Base-by-base conservation (phyloP, 2,113 vertebrate genomes). In the Rhombomys opimus region DNA sequence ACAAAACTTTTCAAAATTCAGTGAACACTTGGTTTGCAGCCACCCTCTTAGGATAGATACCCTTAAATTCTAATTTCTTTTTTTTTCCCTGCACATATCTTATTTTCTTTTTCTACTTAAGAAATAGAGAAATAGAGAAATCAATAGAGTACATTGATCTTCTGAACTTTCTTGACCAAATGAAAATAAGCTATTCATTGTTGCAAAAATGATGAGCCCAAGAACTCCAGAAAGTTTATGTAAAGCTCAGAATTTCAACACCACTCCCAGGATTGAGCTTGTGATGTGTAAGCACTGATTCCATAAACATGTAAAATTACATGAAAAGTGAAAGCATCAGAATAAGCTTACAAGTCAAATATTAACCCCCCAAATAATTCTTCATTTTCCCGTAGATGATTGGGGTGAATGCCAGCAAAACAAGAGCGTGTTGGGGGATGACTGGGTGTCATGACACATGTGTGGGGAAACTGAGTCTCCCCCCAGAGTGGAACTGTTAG, bases 161-260 rank as follows among this genome's bases (percentile, higher is more conserved):
- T 87, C 35, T 38, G 54, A 22, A 86, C 67, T 73, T 41, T 91
- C 38, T 77, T 41, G 0, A 73, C 7, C 68, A 81, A 77, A 41
- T 78, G 38, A 93, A 95, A 94, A 46, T n/a, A 87, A 94, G 5
- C 63, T 89, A 4, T 27, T 52, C 50, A 30, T 50, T 68, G 7
- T 65, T 63, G 38, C 4, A 30, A 86, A 32, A 54, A 87, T 87
- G 17, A 35, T 70, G 67, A 73, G 4, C 35, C 4, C 25, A 32
- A 10, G 7, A 50, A 23, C 52, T n/a, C 2, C 13, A 20, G 84
- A 90, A 72, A 89, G 30, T 38, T 81, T 67, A 30, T 23, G n/a
- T 65, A 95, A 94, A 85, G 35, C 8, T 32, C 57, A 75, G 27
- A 91, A 91, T 93, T 75, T 87, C 23, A 41, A 57, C 25, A 81